These are phyloP conservation scores for Plectropomus leopardus DNA, from an alignment of 2,113 vertebrate genomes.

Conservation along the genomic window DNA sequence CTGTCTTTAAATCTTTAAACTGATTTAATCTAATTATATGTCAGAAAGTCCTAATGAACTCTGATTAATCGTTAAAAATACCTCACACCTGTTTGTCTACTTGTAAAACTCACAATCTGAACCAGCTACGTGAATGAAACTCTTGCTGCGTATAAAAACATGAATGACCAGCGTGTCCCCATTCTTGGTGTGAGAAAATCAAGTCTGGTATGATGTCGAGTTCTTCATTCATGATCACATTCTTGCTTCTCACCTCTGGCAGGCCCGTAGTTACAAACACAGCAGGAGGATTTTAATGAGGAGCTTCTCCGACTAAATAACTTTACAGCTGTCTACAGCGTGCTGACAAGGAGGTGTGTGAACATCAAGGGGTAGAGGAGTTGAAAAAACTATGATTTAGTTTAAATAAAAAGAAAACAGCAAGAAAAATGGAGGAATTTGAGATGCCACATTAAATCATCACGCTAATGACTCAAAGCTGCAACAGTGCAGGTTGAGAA, in stretches of 20 bases:
- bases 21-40: too few relatives aligned
- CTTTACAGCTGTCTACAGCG: not conserved
- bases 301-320: slow-evolving; percentile 8
- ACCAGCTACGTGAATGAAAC: not conserved
- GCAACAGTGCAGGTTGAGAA: not conserved
- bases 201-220: not conserved
- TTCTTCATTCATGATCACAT: slow-evolving; percentile 9
- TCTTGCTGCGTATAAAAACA: not conserved
- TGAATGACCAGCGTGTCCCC: slow-evolving; percentile 8
- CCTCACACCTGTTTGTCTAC: too few relatives aligned
- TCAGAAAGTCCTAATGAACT: not conserved
- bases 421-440: not conserved
- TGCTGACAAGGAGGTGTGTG: slow-evolving; percentile 2
- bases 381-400: not conserved
- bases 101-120: not conserved
- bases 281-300: slow-evolving; percentile 30
- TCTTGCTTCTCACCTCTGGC: slow-evolving; percentile 8
- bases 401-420: not conserved
- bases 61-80: too few relatives aligned
- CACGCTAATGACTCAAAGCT: not conserved
- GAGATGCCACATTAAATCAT: not conserved
- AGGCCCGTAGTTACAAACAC: not conserved
- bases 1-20: too few relatives aligned
- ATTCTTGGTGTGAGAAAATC: not conserved
- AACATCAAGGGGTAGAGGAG: not conserved